Evolutionary conservation across 2,888 invertebrate species (phyloP).

Genomic region (Apoderus coryli): DNA sequence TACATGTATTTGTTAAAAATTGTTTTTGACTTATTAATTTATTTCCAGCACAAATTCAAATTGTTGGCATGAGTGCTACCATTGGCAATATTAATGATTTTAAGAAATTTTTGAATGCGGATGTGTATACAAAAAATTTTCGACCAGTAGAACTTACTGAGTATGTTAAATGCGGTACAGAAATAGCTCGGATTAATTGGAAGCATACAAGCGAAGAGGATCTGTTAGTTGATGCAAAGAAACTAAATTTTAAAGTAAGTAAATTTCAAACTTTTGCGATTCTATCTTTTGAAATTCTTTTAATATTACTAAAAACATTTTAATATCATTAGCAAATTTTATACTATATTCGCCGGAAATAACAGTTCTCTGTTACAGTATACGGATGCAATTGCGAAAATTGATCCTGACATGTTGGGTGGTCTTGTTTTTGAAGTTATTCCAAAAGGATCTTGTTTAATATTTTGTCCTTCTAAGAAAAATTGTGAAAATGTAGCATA

Average conservation of each 20-base stretch:
- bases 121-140: slow-evolving; percentile 71
- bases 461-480: slow-evolving; percentile 87
- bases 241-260: slow-evolving; percentile 36
- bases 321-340: no score
- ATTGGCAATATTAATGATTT: slow-evolving; percentile 81
- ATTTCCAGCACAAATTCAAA: slow-evolving; percentile 51
- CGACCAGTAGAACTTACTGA: slow-evolving; percentile 77
- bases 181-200: slow-evolving; percentile 37
- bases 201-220: slow-evolving; percentile 35
- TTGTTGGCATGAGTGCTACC: slow-evolving; percentile 96
- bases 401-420: slow-evolving; percentile 71
- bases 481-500: slow-evolving; percentile 85
- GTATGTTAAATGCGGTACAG: slow-evolving; percentile 62
- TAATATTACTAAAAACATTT: no score
- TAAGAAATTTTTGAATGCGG: slow-evolving; percentile 64
- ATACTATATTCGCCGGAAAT: no score
- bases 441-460: slow-evolving; percentile 64
- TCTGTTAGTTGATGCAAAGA: slow-evolving; percentile 37
- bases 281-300: no score
- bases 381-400: slow-evolving; percentile 37
- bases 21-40: no score
- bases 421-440: slow-evolving; percentile 70
- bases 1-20: no score
- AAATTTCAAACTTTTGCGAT: background rate
- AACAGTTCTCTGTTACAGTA: no score